Evolutionary conservation across 2,888 invertebrate genomes (phyloP), one percentile per base, ranked within the genome.

Genomic region (Trichogramma evanescens): DNA sequence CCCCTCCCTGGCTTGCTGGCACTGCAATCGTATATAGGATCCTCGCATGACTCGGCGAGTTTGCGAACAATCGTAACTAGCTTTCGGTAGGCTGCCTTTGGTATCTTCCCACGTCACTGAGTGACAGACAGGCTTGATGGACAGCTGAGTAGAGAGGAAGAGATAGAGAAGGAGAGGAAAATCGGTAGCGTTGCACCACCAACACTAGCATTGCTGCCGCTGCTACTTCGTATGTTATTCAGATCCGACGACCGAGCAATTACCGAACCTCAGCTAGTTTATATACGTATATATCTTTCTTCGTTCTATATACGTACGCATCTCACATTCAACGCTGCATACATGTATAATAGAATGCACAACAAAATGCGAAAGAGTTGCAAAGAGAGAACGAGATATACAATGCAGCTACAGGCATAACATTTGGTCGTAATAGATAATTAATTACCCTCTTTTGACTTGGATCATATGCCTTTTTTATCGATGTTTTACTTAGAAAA

Each of bases 221-320:
- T 73, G 73, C 75, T 75, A 75, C 76, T 74, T 73, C 64, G 74
- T 77, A 73, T 77, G 77, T 77, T 77, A 77, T 78, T 77, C 76
- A 77, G 70, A 67, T 72, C 71, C 73, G 72, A 71, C 75, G 74
- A 76, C 74, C 73, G 71, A 76, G 75, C 77, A 76, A 77, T 77
- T 77, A 77, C 75, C 67, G 67, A 65, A 66, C 65, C 66, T 65
- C 65, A 62, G 65, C 64, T 59, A 61, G 26, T 26, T 26, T 26
- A 26, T 26, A 26, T 26, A 26, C 26, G 26, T 26, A 26, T 26
- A 26, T 26, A 26, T 26, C 26, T 2, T 26, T 26, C 26, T 26
- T 26, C 26, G 26, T 26, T 26, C 26, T 26, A 26, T 26, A 26
- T 26, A 26, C 26, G 26, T 26, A 26, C 26, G 26, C 26, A 26